These are phyloP conservation scores for Cyclargus thomasi DNA, from an alignment of 1,140 invertebrate species.

Conservation along the genomic window DNA sequence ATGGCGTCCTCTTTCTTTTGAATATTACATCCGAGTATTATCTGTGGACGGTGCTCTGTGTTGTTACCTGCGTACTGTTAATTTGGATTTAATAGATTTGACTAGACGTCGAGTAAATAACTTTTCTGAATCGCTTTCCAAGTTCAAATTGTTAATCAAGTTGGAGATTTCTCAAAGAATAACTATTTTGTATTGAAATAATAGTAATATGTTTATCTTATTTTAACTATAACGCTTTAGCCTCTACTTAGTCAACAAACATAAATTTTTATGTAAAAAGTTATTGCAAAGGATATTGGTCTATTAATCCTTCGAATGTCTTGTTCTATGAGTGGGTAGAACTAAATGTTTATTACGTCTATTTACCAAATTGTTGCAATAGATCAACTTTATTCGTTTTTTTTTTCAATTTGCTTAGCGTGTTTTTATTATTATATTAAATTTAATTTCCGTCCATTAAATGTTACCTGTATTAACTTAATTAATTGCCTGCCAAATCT, in stretches of 20 bases:
- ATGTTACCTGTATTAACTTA: neutral
- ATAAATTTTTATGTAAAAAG: neutral
- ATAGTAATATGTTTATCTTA: neutral
- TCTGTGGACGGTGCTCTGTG: no score
- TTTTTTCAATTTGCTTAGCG: neutral
- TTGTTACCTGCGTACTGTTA: conserved; percentile 5
- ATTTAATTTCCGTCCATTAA: neutral
- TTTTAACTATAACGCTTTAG: no score
- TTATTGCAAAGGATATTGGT: neutral
- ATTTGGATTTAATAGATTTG: conserved; percentile 7
- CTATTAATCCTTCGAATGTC: neutral
- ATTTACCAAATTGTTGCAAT: neutral
- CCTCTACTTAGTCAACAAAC: neutral
- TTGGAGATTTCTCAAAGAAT: neutral
- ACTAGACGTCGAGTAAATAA: neutral
- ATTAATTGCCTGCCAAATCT: conserved; percentile 10
- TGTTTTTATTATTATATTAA: neutral
- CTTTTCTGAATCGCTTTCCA: neutral
- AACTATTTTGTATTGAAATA: neutral
- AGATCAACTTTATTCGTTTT: neutral
- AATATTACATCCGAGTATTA: neutral
- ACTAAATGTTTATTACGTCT: neutral
- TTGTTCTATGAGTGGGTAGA: neutral
- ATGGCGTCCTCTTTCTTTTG: conserved; percentile 23
- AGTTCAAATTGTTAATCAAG: no score